A percentile compares a stretch with the other conserved stretches of the same genome.
Evolutionary conservation across 2,888 invertebrate genomes (phyloP).

Genomic region (Apomyelois bistriatella): DNA sequence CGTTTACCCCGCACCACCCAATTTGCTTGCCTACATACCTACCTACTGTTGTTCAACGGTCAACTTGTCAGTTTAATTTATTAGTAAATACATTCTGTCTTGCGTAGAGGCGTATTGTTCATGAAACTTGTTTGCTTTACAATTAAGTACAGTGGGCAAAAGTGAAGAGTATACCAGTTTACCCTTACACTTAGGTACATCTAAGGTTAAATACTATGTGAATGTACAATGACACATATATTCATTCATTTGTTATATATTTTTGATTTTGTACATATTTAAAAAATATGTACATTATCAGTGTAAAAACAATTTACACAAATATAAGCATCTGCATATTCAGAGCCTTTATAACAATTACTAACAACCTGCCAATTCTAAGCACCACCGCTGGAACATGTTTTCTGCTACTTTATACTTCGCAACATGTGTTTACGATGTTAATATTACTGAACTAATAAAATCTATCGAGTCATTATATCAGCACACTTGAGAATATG

Average conservation of each 20-base stretch:
- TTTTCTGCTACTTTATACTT: background rate
- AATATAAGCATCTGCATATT: no score
- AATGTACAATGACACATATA: no score
- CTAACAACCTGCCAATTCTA: background rate
- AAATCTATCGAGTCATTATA: no score
- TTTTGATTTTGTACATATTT: no score
- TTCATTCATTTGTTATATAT: no score
- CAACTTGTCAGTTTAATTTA: slow-evolving; percentile 9
- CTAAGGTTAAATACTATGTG: no score
- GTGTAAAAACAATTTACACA: no score
- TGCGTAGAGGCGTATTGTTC: background rate
- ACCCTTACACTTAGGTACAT: no score
- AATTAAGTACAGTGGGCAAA: background rate
- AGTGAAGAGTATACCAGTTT: no score
- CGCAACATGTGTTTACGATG: background rate
- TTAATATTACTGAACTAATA: background rate
- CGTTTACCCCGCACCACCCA: slow-evolving; percentile 7
- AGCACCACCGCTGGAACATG: background rate
- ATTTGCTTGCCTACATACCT: slow-evolving; percentile 11
- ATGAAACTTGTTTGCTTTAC: background rate
- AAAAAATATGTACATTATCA: no score
- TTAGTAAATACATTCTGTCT: slow-evolving; percentile 1
- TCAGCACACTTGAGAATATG: no score
- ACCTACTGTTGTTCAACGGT: background rate
- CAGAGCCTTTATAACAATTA: no score